These are phyloP conservation scores for Chondrilla cf. caribensis DNA, from an alignment of 37 sponge, comb jelly and placozoan species.

Conservation along the genomic window DNA sequence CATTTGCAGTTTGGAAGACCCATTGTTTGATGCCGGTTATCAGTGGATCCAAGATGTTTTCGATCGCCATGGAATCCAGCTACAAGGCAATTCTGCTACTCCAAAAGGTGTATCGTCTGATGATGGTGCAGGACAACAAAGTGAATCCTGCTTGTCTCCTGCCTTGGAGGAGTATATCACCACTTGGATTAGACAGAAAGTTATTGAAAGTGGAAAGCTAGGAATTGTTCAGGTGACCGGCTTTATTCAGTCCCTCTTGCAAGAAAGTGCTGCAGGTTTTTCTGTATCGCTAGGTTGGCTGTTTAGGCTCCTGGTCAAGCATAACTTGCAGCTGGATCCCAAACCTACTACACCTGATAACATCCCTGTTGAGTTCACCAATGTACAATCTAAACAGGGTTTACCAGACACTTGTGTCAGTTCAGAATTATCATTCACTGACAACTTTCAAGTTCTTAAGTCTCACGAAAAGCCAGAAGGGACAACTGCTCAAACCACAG, in stretches of 20 bases:
- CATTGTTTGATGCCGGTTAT: constrained; percentile 1
- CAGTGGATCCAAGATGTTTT: constrained; percentile 3
- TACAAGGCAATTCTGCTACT: neutral
- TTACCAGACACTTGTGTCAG: neutral
- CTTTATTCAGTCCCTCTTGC: constrained; percentile 43
- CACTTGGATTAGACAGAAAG: constrained; percentile 50
- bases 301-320: constrained; percentile 54
- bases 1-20: constrained; percentile 53
- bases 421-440: neutral
- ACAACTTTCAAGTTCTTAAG: neutral
- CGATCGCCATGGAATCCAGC: neutral
- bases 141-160: neutral
- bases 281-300: constrained; percentile 72
- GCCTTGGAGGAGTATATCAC: constrained; percentile 42
- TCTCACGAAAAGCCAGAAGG: neutral
- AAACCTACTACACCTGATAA: constrained; percentile 37
- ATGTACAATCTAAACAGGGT: neutral
- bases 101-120: neutral
- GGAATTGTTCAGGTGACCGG: constrained; percentile 38
- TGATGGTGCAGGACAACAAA: neutral
- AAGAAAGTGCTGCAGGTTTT: constrained; percentile 33
- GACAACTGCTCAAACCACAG: neutral
- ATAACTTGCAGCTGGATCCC: constrained; percentile 63
- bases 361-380: neutral
- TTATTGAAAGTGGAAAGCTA: constrained; percentile 35